Base-by-base conservation (phyloP, 2,113 vertebrate genomes). In the Syngnathoides biaculeatus region DNA sequence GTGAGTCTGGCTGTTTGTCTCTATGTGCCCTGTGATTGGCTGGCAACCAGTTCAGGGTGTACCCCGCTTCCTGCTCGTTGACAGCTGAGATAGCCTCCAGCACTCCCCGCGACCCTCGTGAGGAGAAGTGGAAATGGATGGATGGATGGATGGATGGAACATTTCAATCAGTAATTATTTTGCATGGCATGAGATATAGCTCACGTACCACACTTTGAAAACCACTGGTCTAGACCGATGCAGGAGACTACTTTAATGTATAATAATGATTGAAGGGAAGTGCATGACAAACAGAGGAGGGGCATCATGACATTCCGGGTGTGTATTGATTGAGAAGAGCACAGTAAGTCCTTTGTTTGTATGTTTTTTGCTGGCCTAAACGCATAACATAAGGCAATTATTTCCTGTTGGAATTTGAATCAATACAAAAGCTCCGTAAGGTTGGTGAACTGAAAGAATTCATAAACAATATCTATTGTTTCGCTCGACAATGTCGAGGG, bases 291-390 rank as follows among this genome's bases (percentile, higher is more conserved):
- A 24, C 39, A 26, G 60, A 26, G 38, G 60, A 62, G 57, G 40
- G 35, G 60, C 65, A 80, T 69, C 62, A 55, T 84, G 85, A 80
- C 78, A 84, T 85, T 82, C 58, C 73, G 69, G 53, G 55, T 45
- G 59, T 80, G 84, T 83, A 85, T 84, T 88, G 82, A 91, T 82
- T 72, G 53, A 74, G 59, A 69, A 70, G 80, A 79, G 77, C 30
- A 35, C 30, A 35, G 30, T 75, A 84, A 86, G 83, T 66, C 71
- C 22, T 62, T 62, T 62, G 60, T 62, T 35, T 58, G 30, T 57
- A 6, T 42, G 24, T 62, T 71, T 69, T 82, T 63, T 84, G 69
- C 80, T 62, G 66, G 63, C 82, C 72, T 80, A 84, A 80, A 73
- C 55, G 74, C 72, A 81, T 35, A 35, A 35, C n/a, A 81, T 62